Evolutionary conservation across 2,113 vertebrate species (phyloP), one percentile per base, ranked within the genome.

Genomic region (Psephotus haematonotus): DNA sequence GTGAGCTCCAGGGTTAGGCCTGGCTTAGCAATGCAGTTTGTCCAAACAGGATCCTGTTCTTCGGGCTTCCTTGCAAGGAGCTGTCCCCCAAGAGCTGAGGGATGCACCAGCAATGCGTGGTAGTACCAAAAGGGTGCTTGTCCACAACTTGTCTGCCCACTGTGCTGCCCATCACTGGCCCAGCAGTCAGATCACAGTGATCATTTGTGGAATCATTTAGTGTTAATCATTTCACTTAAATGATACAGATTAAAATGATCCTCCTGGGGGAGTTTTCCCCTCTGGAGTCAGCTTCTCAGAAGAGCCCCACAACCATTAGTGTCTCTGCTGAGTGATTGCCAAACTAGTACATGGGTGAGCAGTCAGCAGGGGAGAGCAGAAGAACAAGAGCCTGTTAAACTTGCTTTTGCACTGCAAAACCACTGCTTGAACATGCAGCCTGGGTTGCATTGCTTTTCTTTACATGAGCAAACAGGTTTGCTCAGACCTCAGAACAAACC

Each of bases 391-490:
- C 9, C 55, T 63, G 27, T 53, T 43, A 35, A 59, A 80, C 13
- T 60, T 65, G 33, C 13, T 62, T 25, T 77, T 27, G 44, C 44
- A 15, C 17, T 43, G 29, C 72, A 35, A 19, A 50, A 39, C n/a
- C 19, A 3, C 29, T 47, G 71, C 33, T 39, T 27, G 6, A 44
- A n/a, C 4, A 13, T 14, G 37, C 72, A 37, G 19, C 41, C 70
- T n/a, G 83, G 41, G 17, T 35, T 50, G 25, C 13, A 6, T 52
- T 44, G n/a, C 4, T 72, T 55, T 37, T 18, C 57, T 33, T 74
- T 29, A 24, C 0, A 0, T 53, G 62, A 31, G 43, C 49, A 67
- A 67, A 27, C 0, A 10, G 2, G 8, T 47, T 53, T 69, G 18
- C 55, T 88, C 9, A 27, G 71, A 35, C 41, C 64, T 59, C 11